Evolutionary conservation across 2,797 vertebrate species (phyloP).

Genomic region (Prunella strophiata): DNA sequence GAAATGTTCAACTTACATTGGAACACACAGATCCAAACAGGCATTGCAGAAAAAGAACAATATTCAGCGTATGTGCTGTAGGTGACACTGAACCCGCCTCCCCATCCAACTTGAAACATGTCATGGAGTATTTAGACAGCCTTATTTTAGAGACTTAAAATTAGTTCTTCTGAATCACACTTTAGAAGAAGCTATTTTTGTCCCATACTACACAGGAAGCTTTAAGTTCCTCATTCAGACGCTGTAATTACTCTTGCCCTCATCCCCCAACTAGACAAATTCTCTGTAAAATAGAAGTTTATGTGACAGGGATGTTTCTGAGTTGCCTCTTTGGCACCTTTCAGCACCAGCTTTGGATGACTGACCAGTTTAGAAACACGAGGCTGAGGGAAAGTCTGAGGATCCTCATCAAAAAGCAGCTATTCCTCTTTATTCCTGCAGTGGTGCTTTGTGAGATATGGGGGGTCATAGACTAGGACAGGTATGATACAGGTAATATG

Average conservation of each 20-base stretch:
- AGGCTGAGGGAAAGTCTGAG: background rate
- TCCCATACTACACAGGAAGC: slow-evolving; percentile 20
- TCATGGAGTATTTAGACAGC: slow-evolving; percentile 1
- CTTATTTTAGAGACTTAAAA: slow-evolving; percentile 53
- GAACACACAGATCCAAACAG: background rate
- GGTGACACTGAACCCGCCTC: background rate
- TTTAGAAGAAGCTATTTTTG: slow-evolving; percentile 42
- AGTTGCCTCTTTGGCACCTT: background rate
- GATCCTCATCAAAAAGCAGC: background rate
- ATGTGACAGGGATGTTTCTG: background rate
- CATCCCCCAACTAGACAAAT: background rate
- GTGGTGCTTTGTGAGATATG: background rate
- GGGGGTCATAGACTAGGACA: background rate
- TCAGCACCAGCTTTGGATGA: background rate
- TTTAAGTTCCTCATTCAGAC: slow-evolving; percentile 5
- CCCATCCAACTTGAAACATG: background rate
- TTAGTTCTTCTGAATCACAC: slow-evolving; percentile 46
- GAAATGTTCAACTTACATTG: background rate
- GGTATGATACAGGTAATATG: background rate
- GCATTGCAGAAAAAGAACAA: background rate
- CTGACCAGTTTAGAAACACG: background rate
- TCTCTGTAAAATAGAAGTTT: background rate
- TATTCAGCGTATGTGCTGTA: background rate
- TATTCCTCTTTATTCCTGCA: background rate
- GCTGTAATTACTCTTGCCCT: background rate